A percentile compares a stretch with the other conserved stretches of the same genome.
phyloP scores from a whole-genome alignment of 2,888 invertebrate genomes.

The Onchidella celtica region DNA sequence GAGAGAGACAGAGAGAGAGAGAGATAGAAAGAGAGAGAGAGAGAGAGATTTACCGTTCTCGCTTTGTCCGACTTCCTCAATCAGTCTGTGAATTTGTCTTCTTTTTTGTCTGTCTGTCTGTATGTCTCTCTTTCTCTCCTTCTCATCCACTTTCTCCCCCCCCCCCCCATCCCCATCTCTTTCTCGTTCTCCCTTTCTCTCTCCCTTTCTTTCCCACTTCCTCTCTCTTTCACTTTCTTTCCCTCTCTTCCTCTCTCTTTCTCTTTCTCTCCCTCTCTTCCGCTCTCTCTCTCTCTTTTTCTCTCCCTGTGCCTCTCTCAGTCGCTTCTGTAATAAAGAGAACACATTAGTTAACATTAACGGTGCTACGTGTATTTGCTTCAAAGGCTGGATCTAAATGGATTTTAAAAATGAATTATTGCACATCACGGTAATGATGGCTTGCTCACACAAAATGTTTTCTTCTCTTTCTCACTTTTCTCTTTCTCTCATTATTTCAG shows the following conservation, averaged over 20 bases:
- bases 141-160: slow-evolving; percentile 14
- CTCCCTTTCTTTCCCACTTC: too few relatives aligned
- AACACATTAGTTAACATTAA: too few relatives aligned
- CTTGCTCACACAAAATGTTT: too few relatives aligned
- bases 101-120: neutral
- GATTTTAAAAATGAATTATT: too few relatives aligned
- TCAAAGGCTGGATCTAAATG: too few relatives aligned
- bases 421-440: too few relatives aligned
- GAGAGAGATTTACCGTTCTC: neutral
- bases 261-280: slow-evolving; percentile 8
- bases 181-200: slow-evolving; percentile 29
- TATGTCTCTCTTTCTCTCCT: neutral
- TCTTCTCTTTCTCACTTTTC: too few relatives aligned
- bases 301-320: slow-evolving; percentile 12
- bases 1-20: neutral
- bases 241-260: slow-evolving; percentile 21
- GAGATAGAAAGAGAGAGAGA: neutral
- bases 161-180: slow-evolving; percentile 30
- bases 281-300: too few relatives aligned
- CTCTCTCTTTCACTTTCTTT: too few relatives aligned
- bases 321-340: too few relatives aligned
- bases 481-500: too few relatives aligned
- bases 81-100: neutral
- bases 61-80: neutral
- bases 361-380: too few relatives aligned